Base-by-base conservation (phyloP, 2,888 invertebrate species). In the Melipona bicolor region DNA sequence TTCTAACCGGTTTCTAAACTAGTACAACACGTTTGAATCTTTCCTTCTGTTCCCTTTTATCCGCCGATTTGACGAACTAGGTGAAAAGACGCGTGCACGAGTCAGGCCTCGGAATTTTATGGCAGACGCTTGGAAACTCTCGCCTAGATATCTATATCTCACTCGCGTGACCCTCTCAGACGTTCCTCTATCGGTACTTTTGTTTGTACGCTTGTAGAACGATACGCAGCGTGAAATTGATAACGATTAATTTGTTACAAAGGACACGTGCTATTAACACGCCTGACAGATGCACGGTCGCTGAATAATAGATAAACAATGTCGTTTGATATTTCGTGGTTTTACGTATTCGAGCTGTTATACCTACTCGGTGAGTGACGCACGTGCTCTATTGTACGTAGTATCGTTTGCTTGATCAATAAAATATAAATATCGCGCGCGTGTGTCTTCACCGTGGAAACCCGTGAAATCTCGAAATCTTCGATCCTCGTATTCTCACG, bases 1-100 rank as follows among this genome's bases (percentile, higher is more conserved):
- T 84, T 86, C 80, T 87, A 91, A 91, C 91, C 91, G 88, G 90
- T 91, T 90, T 83, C 77, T 80, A 88, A 81, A 77, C 78, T 77
- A 80, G 82, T 75, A 82, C 72, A 80, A 88, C 88, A 76, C 80
- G 85, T 90, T 89, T 81, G 87, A 9, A 89, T 87, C 88, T 88
- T 87, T 87, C 86, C 81, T 73, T 70, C 70, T 32, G 75, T 71
- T 65, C 78, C 75, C 69, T 68, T 83, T 84, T 77, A 74, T 84
- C 73, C 64, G 24, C 49, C 67, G 67, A 85, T 88, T 76, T 70
- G 70, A 81, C 67, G 71, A 80, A 77, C 72, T 80, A 17, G 74
- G 72, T 67, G 70, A 70, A 78, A 76, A 71, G 73, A 79, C 67
- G 32, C 9, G 36, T 36, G 36, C 36, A 54, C 70, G 61, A 54